Base-by-base conservation (phyloP, 2,113 vertebrate species). In the Martes martes region DNA sequence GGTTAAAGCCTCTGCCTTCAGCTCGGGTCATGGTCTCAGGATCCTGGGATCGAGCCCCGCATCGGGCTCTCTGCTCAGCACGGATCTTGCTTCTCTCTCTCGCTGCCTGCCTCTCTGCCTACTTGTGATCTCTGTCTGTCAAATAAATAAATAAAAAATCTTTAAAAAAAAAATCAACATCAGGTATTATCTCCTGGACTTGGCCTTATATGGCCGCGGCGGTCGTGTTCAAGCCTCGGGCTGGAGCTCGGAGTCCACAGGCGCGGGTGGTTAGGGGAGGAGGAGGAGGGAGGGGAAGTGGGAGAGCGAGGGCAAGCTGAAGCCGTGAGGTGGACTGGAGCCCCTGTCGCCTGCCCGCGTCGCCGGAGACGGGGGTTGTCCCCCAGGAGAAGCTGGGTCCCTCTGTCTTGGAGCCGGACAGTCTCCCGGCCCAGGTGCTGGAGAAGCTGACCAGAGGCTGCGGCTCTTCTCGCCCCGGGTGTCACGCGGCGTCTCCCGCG, bases 181-280 rank as follows among this genome's bases (percentile, higher is more conserved):
- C 28, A 50, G 19, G 31, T n/a, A n/a, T 23, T 11, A 7, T n/a
- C 26, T 23, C 78, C 57, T 26, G 52, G 55, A 82, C 80, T 24
- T 39, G 55, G 79, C 10, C 50, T 81, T n/a, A 14, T 3, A 21
- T 3, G 52, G 33, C 8, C 5, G 55, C 21, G 55, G 55, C 4
- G 2, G 23, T 45, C 13, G 15, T 28, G 36, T 39, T 36, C 52
- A 9, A 0, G 79, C 52, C 52, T 39, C 33, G 15, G 1, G 13
- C 21, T 16, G 52, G n/a, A 39, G n/a, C 52, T 24, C 4, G 21
- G 36, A 15, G 52, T 82, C 52, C 6, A 16, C 55, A 3, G 80
- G 80, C 52, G 4, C 52, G 4, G 80, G 80, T n/a, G 1, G 36
- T 0, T 4, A 0, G n/a, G 23, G 31, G 3, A 23, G 50, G 4